Evolutionary conservation across 64 coral and sea anemone genomes (phyloP), one percentile per base, ranked within the genome.

Genomic region (Exaiptasia diaphana): DNA sequence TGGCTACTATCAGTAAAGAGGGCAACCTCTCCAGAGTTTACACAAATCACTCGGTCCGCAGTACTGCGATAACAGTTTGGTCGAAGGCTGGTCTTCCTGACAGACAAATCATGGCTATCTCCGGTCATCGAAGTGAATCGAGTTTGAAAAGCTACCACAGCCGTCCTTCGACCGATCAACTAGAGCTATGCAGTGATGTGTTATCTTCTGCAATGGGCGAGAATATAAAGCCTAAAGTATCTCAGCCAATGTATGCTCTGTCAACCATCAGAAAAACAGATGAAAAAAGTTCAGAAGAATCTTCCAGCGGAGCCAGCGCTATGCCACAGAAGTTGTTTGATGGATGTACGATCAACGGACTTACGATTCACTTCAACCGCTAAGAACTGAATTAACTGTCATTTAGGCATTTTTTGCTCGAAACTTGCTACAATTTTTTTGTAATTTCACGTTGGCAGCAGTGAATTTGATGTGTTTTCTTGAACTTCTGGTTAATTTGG

Each of bases 121-220:
- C 55, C 27, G 53, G 76, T 25, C 54, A 79, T 26, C 55, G 55
- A 39, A 59, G 41, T 34, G 53, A 62, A 38, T 79, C 76, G 11
- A 56, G 21, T 36, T 57, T 79, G 0, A 21, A 79, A 62, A 62
- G 54, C 38, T 79, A 79, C 33, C 55, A 79, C 54, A 62, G 41
- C 52, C 38, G 55, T n/a, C 38, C 76, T 13, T 79, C 54, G 0
- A 23, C 32, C 10, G 1, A 43, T 20, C 77, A 80, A 80, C 57
- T 80, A 18, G 56, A 58, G 1, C 60, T 64, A 67, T 80, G 77
- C 23, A 80, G 77, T 44, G 54, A 80, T 28, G 27, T 67, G 5
- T 61, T 80, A 15, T 46, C 38, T 63, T 17, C 14, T 45, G 77
- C 59, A 38, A 49, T 76, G 5, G 49, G 29, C 55, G 49, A 76